Evolutionary conservation across 2,797 vertebrate species (phyloP).

Genomic region (Phyllotis vaccarum): DNA sequence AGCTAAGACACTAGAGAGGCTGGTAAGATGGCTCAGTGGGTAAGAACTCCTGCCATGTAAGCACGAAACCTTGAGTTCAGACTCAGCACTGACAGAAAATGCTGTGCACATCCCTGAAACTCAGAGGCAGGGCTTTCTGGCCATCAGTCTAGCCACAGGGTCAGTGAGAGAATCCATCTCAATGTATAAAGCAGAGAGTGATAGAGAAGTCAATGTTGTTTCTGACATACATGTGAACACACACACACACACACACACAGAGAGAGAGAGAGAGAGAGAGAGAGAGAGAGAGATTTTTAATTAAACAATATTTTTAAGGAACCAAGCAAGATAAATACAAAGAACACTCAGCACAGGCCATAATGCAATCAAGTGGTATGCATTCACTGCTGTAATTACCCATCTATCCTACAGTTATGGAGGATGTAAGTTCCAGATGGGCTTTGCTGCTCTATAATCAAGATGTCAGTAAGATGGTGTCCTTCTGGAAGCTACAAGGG

Average conservation of each 20-base stretch:
- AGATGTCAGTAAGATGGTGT: not conserved
- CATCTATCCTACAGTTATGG: no score
- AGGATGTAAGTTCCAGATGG: not conserved
- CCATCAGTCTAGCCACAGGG: not conserved
- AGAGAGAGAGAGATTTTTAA: not conserved
- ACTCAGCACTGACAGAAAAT: not conserved
- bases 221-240: not conserved
- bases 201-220: not conserved
- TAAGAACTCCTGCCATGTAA: not conserved
- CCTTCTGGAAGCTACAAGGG: not conserved
- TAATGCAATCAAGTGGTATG: no score
- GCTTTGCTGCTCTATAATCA: not conserved
- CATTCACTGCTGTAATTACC: not conserved
- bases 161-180: not conserved
- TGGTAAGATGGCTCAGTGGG: not conserved
- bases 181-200: not conserved
- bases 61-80: not conserved
- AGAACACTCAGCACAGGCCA: not conserved
- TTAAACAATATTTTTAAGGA: not conserved
- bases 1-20: not conserved
- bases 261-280: not conserved
- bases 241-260: not conserved
- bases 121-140: not conserved
- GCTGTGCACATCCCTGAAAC: not conserved
- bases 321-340: not conserved